Evolutionary conservation across 1,140 invertebrate genomes (phyloP), one percentile per base, ranked within the genome.

Genomic region (Triops cancriformis): DNA sequence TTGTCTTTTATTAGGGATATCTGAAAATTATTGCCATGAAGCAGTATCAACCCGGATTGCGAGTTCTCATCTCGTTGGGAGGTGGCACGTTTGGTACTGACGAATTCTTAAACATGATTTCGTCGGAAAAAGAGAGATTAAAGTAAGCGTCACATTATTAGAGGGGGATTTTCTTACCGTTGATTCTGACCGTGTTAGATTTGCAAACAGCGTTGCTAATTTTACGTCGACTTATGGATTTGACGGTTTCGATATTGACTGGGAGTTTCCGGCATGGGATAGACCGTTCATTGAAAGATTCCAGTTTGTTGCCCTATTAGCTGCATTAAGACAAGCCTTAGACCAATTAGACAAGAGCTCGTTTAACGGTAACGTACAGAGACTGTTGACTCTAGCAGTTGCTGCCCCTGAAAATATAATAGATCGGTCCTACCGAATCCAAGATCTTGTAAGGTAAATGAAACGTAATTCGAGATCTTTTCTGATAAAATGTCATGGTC

Each of bases 201-300:
- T 95, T 82, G 90, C 94, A 72, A 85, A 85, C 79, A 90, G 91
- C 1, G 85, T 92, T 3, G 86, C 90, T 79, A 82, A 87, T 73
- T 84, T 89, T 12, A 83, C 92, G n/a, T 86, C 86, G 78, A 84
- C 84, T n/a, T 89, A 89, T 80, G 85, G 85, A 76, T 85, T 95
- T 23, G 92, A 95, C 85, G 94, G 94, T 27, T 85, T 95, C 9
- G 94, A 96, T 84, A 82, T 95, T 72, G 94, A 96, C 82, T 95
- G 93, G 93, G 94, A 96, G 84, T 96, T 94, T 83, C 94, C 94
- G 11, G 88, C 86, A 2, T 85, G 89, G 74, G 84, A 88, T 83
- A 81, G 85, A 85, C 80, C 86, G 86, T 42, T 88, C 90, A 82
- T 88, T 87, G 80, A 89, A 89, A 84, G 79, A 64, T 73, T 77